Evolutionary conservation across 2,113 vertebrate species (phyloP), one percentile per base, ranked within the genome.

Genomic region (Macquaria ambigua): DNA sequence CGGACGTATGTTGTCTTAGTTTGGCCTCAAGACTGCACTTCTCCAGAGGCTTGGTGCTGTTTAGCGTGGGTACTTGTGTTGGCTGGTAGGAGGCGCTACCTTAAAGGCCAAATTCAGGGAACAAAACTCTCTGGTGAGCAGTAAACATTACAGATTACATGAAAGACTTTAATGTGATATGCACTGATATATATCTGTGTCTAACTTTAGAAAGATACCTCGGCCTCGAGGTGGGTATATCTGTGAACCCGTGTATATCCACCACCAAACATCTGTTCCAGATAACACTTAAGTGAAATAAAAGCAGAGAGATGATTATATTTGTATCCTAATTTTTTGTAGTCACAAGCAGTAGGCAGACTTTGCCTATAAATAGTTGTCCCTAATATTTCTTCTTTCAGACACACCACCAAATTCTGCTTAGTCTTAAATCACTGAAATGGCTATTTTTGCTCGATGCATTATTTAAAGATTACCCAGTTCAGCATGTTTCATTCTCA

Each of bases 321-420:
- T 23, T 31, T 52, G 25, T n/a, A 58, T 59, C 39, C 39, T 56
- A 34, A 41, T 66, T 11, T 50, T 14, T 66, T 68, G 23, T 69
- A 14, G 18, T 61, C 37, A 20, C 76, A 34, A 68, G 58, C 73
- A 59, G 52, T 4, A 46, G 15, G 39, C 71, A 53, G 56, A 50
- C 23, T 28, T 63, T 8, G 56, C 50, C 85, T 88, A 79, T 62
- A 82, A 82, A 90, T 86, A 89, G 75, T 37, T 34, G 52, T 77
- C 61, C 66, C 63, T 83, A 50, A 85, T 85, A 79, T 66, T 68
- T 82, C 15, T 21, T 34, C 72, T 88, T 73, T 74, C 41, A 83
- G 64, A 75, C 23, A 2, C 48, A 34, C 71, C 48, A 75, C 50
- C 23, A 3, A 79, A 77, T 81, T 71, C 37, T 37, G 62, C 74